Evolutionary conservation across 2,113 vertebrate species (phyloP).

Genomic region (Leptobrachium leishanense): DNA sequence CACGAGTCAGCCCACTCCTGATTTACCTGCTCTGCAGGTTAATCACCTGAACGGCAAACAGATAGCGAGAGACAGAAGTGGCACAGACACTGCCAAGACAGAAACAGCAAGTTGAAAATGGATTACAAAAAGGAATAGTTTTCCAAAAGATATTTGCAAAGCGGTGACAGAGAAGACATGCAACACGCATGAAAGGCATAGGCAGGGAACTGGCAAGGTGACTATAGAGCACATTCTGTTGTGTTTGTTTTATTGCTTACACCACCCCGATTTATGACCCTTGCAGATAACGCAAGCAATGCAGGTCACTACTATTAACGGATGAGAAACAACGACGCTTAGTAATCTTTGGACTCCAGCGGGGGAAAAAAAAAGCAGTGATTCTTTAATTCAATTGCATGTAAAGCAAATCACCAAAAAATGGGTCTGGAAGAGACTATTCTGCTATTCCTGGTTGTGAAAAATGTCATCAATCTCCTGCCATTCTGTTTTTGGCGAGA

Average conservation of each 20-base stretch:
- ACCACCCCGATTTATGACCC: too few relatives aligned
- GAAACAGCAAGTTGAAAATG: background rate
- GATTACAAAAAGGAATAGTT: background rate
- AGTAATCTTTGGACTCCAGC: background rate
- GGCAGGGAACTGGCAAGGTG: background rate
- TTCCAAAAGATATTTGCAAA: background rate
- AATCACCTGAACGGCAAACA: conserved; percentile 35
- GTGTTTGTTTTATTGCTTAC: too few relatives aligned
- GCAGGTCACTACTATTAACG: background rate
- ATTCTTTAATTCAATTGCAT: background rate
- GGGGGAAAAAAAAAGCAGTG: background rate
- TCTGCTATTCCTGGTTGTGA: conserved; percentile 58
- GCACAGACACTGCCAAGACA: background rate
- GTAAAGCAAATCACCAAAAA: background rate
- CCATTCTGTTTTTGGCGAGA: conserved; percentile 55
- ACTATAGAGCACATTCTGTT: background rate
- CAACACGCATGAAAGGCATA: background rate
- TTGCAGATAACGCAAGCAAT: too few relatives aligned
- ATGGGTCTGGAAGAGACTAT: conserved; percentile 64
- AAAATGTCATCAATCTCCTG: conserved; percentile 61
- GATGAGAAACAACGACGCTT: background rate
- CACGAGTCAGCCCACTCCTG: conserved; percentile 19
- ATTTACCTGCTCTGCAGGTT: conserved; percentile 44
- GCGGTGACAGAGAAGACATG: background rate
- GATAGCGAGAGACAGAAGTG: background rate